Evolutionary conservation across 2,888 invertebrate genomes (phyloP).

Genomic region (Cynaeus angustus): DNA sequence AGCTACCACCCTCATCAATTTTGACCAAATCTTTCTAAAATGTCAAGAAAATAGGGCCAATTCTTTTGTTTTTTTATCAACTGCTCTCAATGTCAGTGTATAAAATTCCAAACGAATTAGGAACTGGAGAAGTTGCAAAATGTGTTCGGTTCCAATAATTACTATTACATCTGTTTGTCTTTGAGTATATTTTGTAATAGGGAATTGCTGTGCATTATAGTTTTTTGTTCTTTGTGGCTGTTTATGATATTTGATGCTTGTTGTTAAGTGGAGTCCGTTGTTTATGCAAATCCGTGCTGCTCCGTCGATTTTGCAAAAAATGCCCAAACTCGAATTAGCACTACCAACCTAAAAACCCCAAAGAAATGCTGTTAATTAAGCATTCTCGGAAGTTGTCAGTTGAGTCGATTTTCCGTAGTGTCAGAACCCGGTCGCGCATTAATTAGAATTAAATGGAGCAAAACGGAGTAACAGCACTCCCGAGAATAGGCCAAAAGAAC

Average conservation of each 20-base stretch:
- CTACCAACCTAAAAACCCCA: slow-evolving; percentile 10
- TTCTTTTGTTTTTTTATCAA: no score
- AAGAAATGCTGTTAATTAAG: slow-evolving; percentile 14
- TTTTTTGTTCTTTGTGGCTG: neutral
- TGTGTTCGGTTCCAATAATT: no score
- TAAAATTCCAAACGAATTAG: no score
- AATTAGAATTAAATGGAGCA: slow-evolving; percentile 40
- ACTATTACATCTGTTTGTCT: no score
- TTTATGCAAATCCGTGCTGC: neutral
- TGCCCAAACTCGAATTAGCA: slow-evolving; percentile 8
- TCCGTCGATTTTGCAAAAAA: slow-evolving; percentile 1
- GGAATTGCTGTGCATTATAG: neutral
- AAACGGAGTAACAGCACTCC: slow-evolving; percentile 37
- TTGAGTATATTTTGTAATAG: no score
- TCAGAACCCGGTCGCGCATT: slow-evolving; percentile 23
- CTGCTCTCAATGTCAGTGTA: no score
- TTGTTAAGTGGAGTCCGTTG: neutral
- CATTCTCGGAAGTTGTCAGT: slow-evolving; percentile 27
- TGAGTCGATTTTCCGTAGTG: slow-evolving; percentile 27
- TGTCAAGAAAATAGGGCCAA: no score
- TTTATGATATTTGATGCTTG: neutral
- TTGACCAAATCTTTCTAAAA: no score
- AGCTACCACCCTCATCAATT: no score
- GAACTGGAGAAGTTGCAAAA: no score
- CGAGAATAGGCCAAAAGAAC: neutral